Evolutionary conservation across 1,140 invertebrate genomes (phyloP), one percentile per base, ranked within the genome.

Genomic region (Nebria ingens): DNA sequence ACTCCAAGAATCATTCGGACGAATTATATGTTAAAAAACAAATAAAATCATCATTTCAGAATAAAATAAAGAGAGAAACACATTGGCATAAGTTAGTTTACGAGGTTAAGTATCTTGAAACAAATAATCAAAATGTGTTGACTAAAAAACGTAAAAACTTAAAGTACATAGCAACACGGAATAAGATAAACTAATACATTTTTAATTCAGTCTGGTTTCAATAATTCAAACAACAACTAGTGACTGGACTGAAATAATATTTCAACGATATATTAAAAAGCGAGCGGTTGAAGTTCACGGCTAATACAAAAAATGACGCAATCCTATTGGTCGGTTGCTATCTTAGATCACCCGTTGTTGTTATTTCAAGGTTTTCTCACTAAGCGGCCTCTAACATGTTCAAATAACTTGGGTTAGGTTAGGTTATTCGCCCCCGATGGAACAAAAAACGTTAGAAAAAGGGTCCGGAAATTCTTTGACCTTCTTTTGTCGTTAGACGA

Each of bases 261-360:
- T n/a, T n/a, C n/a, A n/a, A n/a, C n/a, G n/a, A n/a, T n/a, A n/a
- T n/a, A n/a, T n/a, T n/a, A n/a, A n/a, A n/a, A n/a, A n/a, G n/a
- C n/a, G n/a, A n/a, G n/a, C 40, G 40, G 40, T 45, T 45, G 40
- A 45, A 45, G 40, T 45, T 45, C 40, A 45, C 15, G 40, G 40
- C 17, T n/a, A 9, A 34, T n/a, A 9, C n/a, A 34, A n/a, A 12
- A 45, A 12, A 45, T 45, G 40, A 45, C 17, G 40, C 15, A 45
- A 45, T 45, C 6, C 17, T 17, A 11, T 11, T 11, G 6, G 40
- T 11, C 15, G 9, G 40, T 45, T 45, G 40, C 40, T 45, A 45
- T 12, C n/a, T n/a, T 9, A 45, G 6, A 11, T 4, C 15, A 45
- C 15, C 6, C 6, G 17, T 17, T 11, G 9, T 12, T 9, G 17